These are phyloP conservation scores for Drymonia ruficornis DNA, from an alignment of 2,888 invertebrate species.

Conservation along the genomic window DNA sequence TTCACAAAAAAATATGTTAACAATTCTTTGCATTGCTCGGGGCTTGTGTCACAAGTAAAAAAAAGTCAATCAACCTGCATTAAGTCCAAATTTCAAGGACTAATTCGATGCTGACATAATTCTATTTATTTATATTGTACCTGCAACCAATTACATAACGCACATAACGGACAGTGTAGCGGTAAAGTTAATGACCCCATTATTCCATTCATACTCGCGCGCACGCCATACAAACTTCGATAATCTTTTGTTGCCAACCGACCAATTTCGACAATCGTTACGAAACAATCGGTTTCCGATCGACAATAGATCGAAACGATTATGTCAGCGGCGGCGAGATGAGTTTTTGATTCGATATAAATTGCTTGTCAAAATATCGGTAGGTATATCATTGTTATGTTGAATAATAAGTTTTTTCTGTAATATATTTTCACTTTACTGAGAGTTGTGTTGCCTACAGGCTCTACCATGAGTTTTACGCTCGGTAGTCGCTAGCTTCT, in stretches of 20 bases:
- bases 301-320: constrained; percentile 42
- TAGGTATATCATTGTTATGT: not conserved
- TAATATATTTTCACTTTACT: too few species aligned
- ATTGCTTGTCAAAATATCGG: constrained; percentile 26
- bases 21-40: too few species aligned
- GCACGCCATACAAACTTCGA: not conserved
- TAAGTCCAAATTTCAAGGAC: too few species aligned
- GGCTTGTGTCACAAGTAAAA: too few species aligned
- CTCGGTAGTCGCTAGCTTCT: too few species aligned
- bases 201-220: constrained; percentile 3
- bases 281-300: constrained; percentile 52
- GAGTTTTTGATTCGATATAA: constrained; percentile 44
- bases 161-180: not conserved
- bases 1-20: too few species aligned
- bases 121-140: not conserved
- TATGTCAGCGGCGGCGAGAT: constrained; percentile 48
- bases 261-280: constrained; percentile 47
- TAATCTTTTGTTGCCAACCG: constrained; percentile 30
- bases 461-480: too few species aligned
- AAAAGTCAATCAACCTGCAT: too few species aligned
- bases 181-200: constrained; percentile 4
- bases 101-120: not conserved
- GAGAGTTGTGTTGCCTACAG: too few species aligned
- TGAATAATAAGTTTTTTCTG: too few species aligned
- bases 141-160: not conserved